These are phyloP conservation scores for Phrynocephalus forsythii DNA, from an alignment of 2,797 vertebrate species.

Conservation along the genomic window DNA sequence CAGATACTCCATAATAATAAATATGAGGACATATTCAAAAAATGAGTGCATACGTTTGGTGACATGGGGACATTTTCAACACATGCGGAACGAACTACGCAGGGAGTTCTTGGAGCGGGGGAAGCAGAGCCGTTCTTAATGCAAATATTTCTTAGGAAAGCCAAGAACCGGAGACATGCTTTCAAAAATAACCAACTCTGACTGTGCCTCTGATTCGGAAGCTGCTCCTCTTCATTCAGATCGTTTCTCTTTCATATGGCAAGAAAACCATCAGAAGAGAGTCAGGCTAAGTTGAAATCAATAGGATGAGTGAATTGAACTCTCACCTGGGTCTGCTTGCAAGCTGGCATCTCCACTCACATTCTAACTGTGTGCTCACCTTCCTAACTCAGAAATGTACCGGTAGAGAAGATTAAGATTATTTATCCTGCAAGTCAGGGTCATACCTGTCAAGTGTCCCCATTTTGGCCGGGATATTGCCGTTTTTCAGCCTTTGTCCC, in stretches of 20 bases:
- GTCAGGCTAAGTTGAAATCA: no score
- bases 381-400: no score
- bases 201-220: not conserved
- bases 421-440: no score
- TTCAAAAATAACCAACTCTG: conserved; percentile 22
- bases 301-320: no score
- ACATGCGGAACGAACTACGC: conserved; percentile 23
- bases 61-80: not conserved
- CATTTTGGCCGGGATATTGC: no score
- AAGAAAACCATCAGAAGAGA: not conserved
- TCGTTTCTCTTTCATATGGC: not conserved
- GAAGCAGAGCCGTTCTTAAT: not conserved
- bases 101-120: not conserved
- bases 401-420: no score
- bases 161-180: not conserved
- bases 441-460: no score
- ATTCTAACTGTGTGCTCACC: no score
- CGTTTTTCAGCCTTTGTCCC: no score
- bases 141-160: not conserved
- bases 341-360: no score
- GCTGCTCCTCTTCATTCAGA: not conserved
- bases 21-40: conserved; percentile 45
- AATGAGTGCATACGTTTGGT: conserved; percentile 33
- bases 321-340: no score
- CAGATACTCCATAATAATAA: conserved; percentile 34